Conservation (phyloP, 1,140 invertebrate genomes). For the Dinothrombium tinctorium region DNA sequence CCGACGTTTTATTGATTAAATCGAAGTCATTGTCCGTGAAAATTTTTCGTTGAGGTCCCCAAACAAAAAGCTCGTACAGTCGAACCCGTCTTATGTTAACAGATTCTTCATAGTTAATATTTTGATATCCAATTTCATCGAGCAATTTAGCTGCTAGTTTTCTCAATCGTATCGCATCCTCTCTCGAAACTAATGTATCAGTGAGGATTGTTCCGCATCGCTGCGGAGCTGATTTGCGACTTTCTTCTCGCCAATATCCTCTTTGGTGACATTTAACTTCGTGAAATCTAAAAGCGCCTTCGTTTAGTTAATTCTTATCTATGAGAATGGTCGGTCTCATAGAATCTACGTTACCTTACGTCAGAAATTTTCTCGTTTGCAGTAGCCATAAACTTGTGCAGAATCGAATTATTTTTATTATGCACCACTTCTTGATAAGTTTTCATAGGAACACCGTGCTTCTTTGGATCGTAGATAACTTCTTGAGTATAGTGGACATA, state of each 20-base stretch:
- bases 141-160: not conserved
- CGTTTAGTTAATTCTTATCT: too few relatives aligned
- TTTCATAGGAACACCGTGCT: too few relatives aligned
- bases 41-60: not conserved
- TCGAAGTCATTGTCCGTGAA: conserved; percentile 1
- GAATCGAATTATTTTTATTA: too few relatives aligned
- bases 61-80: not conserved
- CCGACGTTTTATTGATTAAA: not conserved
- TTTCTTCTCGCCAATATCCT: not conserved
- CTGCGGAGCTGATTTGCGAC: not conserved
- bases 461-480: too few relatives aligned
- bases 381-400: too few relatives aligned
- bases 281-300: not conserved
- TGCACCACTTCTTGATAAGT: too few relatives aligned
- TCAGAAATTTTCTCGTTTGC: too few relatives aligned
- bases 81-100: not conserved
- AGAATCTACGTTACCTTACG: too few relatives aligned
- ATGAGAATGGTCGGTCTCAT: too few relatives aligned
- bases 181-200: not conserved
- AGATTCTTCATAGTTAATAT: conserved; percentile 1
- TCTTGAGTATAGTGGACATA: too few relatives aligned
- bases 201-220: conserved; percentile 1
- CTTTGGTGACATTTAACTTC: not conserved
- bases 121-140: not conserved
- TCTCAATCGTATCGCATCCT: not conserved